Evolutionary conservation across 2,797 vertebrate genomes (phyloP).

Genomic region (Acanthis flammea): DNA sequence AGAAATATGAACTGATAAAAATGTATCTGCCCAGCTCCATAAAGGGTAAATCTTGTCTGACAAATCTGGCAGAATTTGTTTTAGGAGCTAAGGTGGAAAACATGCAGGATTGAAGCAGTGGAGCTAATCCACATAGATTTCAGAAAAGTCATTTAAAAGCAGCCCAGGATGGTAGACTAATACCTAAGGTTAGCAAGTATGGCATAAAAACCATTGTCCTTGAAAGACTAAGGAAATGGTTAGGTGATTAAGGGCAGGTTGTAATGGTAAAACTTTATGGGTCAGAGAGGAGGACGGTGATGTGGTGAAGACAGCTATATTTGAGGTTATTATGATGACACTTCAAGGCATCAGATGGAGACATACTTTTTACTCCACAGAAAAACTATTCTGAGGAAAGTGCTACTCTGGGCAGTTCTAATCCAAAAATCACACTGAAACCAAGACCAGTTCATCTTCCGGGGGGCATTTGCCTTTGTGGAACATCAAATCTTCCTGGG

Average conservation of each 20-base stretch:
- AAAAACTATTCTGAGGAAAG: slow-evolving; percentile 37
- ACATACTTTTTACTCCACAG: background rate
- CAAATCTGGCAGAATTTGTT: slow-evolving; percentile 56
- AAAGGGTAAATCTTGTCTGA: slow-evolving; percentile 50
- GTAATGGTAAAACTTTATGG: slow-evolving; percentile 72
- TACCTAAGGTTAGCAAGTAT: slow-evolving; percentile 63
- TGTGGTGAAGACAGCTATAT: slow-evolving; percentile 66
- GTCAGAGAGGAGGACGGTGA: slow-evolving; percentile 67
- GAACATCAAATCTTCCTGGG: slow-evolving; percentile 12
- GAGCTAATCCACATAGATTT: slow-evolving; percentile 65
- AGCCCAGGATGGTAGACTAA: slow-evolving; percentile 55
- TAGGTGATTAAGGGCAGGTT: slow-evolving; percentile 69
- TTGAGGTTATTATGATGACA: slow-evolving; percentile 62
- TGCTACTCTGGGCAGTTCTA: slow-evolving; percentile 8
- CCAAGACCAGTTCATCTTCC: slow-evolving; percentile 40
- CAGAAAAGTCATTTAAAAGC: slow-evolving; percentile 60
- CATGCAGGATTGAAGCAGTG: slow-evolving; percentile 32
- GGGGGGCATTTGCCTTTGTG: background rate
- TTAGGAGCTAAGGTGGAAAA: slow-evolving; percentile 49
- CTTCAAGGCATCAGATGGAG: slow-evolving; percentile 47
- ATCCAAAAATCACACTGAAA: slow-evolving; percentile 33
- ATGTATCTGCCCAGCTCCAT: slow-evolving; percentile 7
- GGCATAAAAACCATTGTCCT: slow-evolving; percentile 72
- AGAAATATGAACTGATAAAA: slow-evolving; percentile 61
- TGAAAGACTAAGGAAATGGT: slow-evolving; percentile 69